Conservation (phyloP, 2,888 invertebrate species). For the Ormyrus thymus region DNA sequence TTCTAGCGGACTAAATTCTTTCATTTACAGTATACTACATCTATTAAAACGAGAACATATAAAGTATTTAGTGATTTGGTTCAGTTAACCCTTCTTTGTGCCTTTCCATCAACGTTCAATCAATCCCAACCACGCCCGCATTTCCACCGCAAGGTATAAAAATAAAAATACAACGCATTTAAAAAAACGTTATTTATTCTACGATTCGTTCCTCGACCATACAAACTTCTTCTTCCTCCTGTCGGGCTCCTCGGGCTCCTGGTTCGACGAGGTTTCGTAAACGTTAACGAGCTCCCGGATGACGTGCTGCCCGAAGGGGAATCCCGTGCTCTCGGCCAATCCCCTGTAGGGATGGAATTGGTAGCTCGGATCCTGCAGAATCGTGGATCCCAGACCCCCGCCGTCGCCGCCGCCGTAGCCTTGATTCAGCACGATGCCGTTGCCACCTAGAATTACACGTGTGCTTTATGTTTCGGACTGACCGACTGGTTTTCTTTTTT, state of each 20-base stretch:
- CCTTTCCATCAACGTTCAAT: too few species aligned
- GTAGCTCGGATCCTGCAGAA: conserved; percentile 49
- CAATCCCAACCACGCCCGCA: too few species aligned
- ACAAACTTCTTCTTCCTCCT: conserved; percentile 65
- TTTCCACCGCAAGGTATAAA: too few species aligned
- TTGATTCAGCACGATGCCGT: conserved; percentile 48
- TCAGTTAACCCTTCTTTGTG: too few species aligned
- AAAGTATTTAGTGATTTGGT: too few species aligned
- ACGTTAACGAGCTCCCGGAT: conserved; percentile 71
- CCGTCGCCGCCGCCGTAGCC: conserved; percentile 43
- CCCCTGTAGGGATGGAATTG: conserved; percentile 60
- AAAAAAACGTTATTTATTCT: conserved; percentile 12
- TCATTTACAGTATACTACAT: too few species aligned
- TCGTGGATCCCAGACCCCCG: conserved; percentile 9
- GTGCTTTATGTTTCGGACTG: too few species aligned
- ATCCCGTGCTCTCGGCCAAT: conserved; percentile 11
- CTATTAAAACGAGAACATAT: too few species aligned
- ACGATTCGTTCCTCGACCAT: conserved; percentile 61
- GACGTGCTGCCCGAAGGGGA: conserved; percentile 62
- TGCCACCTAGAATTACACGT: conserved; percentile 46
- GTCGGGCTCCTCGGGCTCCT: conserved; percentile 54
- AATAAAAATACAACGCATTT: too few species aligned
- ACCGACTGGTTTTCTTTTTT: too few species aligned
- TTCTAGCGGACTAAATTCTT: neutral
- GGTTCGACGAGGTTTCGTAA: conserved; percentile 63